Conservation (phyloP, 2,797 vertebrate species). For the Neosilurus hyrtlii region DNA sequence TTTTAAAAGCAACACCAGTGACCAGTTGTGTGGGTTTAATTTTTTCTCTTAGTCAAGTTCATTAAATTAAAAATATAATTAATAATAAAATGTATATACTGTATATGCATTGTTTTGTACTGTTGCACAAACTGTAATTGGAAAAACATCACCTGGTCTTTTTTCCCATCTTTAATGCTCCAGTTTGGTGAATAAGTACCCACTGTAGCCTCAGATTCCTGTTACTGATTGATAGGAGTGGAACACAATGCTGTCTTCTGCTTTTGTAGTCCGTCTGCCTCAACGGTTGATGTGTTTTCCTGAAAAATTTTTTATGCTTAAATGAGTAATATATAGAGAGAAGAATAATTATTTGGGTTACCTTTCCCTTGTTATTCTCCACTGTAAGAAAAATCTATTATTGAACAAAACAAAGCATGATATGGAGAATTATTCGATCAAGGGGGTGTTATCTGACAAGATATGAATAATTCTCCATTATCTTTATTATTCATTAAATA, state of each 20-base stretch:
- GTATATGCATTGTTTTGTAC: background rate
- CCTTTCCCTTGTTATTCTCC: background rate
- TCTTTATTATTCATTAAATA: too few relatives aligned
- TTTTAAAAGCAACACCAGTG: background rate
- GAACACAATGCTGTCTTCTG: background rate
- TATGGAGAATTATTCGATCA: too few relatives aligned
- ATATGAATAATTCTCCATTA: too few relatives aligned
- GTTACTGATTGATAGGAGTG: background rate
- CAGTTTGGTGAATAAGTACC: background rate
- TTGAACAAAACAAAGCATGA: too few relatives aligned
- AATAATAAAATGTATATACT: background rate
- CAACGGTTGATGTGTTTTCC: background rate
- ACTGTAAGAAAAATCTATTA: background rate
- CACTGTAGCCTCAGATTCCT: background rate
- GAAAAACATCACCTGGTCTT: constrained; percentile 1
- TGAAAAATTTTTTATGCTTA: background rate
- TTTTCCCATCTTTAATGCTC: background rate
- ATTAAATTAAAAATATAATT: background rate
- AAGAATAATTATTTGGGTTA: background rate
- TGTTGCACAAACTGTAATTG: background rate
- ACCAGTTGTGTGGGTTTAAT: background rate
- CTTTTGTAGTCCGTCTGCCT: background rate
- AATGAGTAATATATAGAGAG: too few relatives aligned
- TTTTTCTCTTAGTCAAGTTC: background rate
- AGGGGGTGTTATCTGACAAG: too few relatives aligned